Base-by-base conservation (phyloP, 1,140 invertebrate species). In the Mycetomoellerius zeteki region DNA sequence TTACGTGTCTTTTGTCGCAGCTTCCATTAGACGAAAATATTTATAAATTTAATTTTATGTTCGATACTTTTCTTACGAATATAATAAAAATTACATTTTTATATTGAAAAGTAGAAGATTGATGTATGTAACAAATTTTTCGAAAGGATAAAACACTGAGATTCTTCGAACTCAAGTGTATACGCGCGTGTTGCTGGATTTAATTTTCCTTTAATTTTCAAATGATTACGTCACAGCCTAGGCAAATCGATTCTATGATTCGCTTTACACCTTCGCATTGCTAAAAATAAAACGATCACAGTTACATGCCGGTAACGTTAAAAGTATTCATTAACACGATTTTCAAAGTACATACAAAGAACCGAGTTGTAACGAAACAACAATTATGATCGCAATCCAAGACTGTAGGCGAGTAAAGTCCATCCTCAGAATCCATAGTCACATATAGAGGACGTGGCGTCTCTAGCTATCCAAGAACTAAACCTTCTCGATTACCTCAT, bases 401-500 rank as follows among this genome's bases (percentile, higher is more conserved):
- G 27, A 67, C 1, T 30, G 37, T 43, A 43, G 10, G 19, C 10
- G 60, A 30, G 30, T 37, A 54, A 72, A 24, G 30, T 69, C 33
- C 69, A 58, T 27, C 12, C 37, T 50, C 16, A 60, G 52, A 73
- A 82, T 82, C 60, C 65, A 73, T 33, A 60, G 69, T 50, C 50
- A 52, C 16, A 52, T 52, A 52, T 16, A 52, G 4, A 52, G 3
- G 3, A 19, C 12, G 5, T n/a, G 62, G 10, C 52, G 37, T 56
- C 62, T 60, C 27, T 54, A 77, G 37, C 24, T 67, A 76, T 21
- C 33, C 33, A 6, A 12, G n/a, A 73, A 56, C 16, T n/a, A 77
- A 84, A 90, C 58, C 84, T 90, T 86, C 43, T 69, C 72, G 56
- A 87, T 89, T 89, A 78, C 14, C 73, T n/a, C 27, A 37, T 3